Conservation (phyloP, 2,113 vertebrate species). For the Ascaphus truei region DNA sequence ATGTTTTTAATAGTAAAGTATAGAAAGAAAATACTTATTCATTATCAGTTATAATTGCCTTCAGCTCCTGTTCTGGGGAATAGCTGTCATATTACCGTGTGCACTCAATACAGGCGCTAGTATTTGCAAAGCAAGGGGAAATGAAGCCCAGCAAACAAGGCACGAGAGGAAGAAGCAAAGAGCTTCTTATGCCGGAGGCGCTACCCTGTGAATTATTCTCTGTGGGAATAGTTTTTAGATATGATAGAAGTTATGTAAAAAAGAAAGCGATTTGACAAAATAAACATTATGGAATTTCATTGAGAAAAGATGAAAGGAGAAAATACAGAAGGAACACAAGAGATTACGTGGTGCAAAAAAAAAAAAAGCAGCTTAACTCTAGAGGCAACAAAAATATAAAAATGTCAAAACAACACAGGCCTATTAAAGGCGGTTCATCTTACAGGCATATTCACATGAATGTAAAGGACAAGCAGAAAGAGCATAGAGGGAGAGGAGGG, state of each 20-base stretch:
- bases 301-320: conserved; percentile 28
- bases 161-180: neutral
- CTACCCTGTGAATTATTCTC: neutral
- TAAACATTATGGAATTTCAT: conserved; percentile 24
- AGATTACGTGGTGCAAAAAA: conserved; percentile 13
- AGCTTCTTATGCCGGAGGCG: neutral
- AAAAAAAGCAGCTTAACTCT: neutral
- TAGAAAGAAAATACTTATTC: conserved; percentile 10
- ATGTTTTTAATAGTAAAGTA: neutral
- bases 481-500: no score
- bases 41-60: conserved; percentile 20
- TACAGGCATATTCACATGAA: neutral
- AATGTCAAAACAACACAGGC: neutral
- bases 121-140: conserved; percentile 15
- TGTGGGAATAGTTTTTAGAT: conserved; percentile 1
- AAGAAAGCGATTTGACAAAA: conserved; percentile 16
- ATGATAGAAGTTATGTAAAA: conserved; percentile 21
- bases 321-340: conserved; percentile 6
- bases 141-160: neutral
- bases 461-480: neutral
- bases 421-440: neutral
- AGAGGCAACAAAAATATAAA: neutral
- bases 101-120: conserved; percentile 6
- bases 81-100: conserved; percentile 26
- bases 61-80: conserved; percentile 10